Base-by-base conservation (phyloP, 2,888 invertebrate species). In the Brachylomia viminalis region DNA sequence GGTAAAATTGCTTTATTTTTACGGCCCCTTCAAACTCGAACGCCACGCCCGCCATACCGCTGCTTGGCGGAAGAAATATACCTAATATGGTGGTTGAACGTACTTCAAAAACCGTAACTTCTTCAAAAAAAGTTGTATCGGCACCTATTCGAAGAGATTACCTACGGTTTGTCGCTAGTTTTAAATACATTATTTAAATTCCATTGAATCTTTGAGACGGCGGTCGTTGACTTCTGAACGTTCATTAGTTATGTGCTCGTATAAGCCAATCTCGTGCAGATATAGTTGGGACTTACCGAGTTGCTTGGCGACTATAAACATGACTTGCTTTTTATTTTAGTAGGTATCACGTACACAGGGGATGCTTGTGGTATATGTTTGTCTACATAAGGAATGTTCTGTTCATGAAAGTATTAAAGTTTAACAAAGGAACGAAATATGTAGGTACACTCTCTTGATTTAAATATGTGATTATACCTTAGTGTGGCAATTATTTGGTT, bases 161-260 rank as follows among this genome's bases (percentile, higher is more conserved):
- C 15, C 5, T 65, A 5, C 2, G n/a, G 20, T 74, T 61, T 66
- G 64, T 30, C 15, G 47, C 52, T 82, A 27, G 52, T 69, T 65
- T 47, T 42, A 79, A 23, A 42, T 68, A 23, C 52, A 65, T 59
- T 69, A 71, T 75, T 77, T 71, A 79, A 69, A 79, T 75, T 86
- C 68, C 33, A n/a, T 27, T 72, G 61, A 58, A 74, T 45, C 66
- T 77, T 47, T 38, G 47, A 64, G 52, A 65, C 56, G 62, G 45
- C 27, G 72, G 67, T 71, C 75, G 65, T 83, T 79, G 79, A 74
- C 80, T 71, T 56, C 23, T 61, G 27, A 58, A 47, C 47, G 45
- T 80, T 76, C 45, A 75, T 78, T 80, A 75, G 59, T 79, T 82
- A 80, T 69, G 66, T n/a, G n/a, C n/a, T n/a, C n/a, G n/a, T 74